Percentiles rank a stretch among this genome's conserved stretches.
Evolutionary conservation across 2,888 invertebrate species (phyloP).

Genomic region (Sylvicola cinctus): DNA sequence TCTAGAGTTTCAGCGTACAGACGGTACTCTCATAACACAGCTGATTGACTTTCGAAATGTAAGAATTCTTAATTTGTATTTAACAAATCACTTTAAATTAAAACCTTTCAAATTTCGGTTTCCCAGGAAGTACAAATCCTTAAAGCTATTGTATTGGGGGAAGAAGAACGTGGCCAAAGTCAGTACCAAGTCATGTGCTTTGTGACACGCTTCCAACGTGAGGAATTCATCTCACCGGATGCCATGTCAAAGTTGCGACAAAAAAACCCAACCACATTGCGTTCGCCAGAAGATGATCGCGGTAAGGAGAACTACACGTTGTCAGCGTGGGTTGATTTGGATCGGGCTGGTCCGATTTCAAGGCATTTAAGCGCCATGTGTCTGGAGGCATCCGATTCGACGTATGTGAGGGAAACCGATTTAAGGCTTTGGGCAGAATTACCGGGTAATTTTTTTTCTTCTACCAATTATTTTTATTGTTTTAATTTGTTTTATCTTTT

Average conservation of each 20-base stretch:
- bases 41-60: conserved; percentile 89
- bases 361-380: conserved; percentile 58
- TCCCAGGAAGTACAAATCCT: conserved; percentile 80
- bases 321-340: conserved; percentile 57
- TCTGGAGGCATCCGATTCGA: conserved; percentile 50
- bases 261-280: conserved; percentile 69
- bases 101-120: too few species aligned
- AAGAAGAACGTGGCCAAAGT: conserved; percentile 78
- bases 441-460: conserved; percentile 35
- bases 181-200: conserved; percentile 84
- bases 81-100: background rate
- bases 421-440: conserved; percentile 57
- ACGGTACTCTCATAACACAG: conserved; percentile 80
- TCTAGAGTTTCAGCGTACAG: conserved; percentile 73
- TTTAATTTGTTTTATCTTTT: too few species aligned
- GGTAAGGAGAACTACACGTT: conserved; percentile 67
- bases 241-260: conserved; percentile 91
- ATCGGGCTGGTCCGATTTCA: conserved; percentile 45
- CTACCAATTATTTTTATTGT: too few species aligned
- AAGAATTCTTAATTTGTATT: conserved; percentile 14
- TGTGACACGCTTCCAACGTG: conserved; percentile 71
- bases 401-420: conserved; percentile 59
- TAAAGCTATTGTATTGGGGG: conserved; percentile 71
- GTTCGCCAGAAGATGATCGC: conserved; percentile 77
- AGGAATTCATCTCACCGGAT: conserved; percentile 88